Conservation (phyloP, 2,888 invertebrate species). For the Iselma pallidipennis region DNA sequence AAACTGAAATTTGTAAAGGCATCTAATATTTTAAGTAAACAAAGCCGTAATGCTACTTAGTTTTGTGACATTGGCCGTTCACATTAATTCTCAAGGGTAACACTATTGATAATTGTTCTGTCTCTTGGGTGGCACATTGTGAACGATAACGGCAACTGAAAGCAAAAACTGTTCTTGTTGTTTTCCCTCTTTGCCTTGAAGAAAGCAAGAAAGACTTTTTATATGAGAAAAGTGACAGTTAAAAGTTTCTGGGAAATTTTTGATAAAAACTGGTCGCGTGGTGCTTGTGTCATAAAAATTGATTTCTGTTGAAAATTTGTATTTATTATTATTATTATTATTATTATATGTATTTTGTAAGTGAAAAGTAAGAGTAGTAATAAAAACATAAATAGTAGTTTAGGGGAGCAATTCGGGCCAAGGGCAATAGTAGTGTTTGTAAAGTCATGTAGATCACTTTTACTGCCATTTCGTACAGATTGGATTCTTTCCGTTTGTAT, state of each 20-base stretch:
- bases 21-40: not conserved
- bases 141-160: not conserved
- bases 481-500: slow-evolving; percentile 27
- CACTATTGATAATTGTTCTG: not conserved
- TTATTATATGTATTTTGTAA: not conserved
- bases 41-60: slow-evolving; percentile 5
- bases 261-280: not conserved
- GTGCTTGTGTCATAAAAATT: not conserved
- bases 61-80: no score
- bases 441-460: slow-evolving; percentile 59
- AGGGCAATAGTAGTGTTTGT: slow-evolving; percentile 46
- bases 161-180: no score
- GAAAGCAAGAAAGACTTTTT: not conserved
- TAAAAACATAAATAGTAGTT: slow-evolving; percentile 4
- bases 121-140: not conserved
- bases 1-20: not conserved
- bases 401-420: slow-evolving; percentile 21
- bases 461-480: slow-evolving; percentile 33
- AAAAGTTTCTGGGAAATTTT: not conserved
- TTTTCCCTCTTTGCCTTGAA: no score
- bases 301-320: not conserved
- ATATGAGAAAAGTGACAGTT: not conserved
- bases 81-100: slow-evolving; percentile 3
- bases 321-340: not conserved
- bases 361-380: slow-evolving; percentile 9